These are phyloP conservation scores for Pseudotriccus pelzelni DNA, from an alignment of 2,797 vertebrate species.

Conservation along the genomic window DNA sequence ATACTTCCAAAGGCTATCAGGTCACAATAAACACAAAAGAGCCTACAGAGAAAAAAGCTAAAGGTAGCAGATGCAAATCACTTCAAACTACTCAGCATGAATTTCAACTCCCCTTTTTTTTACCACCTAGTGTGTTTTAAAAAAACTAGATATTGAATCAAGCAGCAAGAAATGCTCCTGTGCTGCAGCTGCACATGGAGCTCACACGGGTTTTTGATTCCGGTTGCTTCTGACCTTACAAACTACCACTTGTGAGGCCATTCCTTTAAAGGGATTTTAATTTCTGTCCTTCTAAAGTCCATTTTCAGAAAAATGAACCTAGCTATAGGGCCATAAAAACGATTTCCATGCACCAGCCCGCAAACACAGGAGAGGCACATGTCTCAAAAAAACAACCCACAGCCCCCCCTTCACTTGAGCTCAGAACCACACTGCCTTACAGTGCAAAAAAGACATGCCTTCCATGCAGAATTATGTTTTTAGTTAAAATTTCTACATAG, in stretches of 20 bases:
- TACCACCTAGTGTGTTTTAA: not conserved
- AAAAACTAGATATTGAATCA: not conserved
- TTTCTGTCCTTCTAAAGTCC: not conserved
- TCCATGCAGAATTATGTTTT: not conserved
- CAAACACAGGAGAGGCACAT: not conserved
- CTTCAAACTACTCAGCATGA: constrained; percentile 5
- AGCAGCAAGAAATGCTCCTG: not conserved
- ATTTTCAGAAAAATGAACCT: not conserved
- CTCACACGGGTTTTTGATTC: not conserved
- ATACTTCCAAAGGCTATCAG: constrained; percentile 7
- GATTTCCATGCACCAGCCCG: not conserved
- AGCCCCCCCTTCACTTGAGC: not conserved
- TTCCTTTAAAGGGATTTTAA: not conserved
- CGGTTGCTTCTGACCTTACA: not conserved
- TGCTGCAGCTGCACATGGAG: not conserved
- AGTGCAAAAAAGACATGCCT: accelerated
- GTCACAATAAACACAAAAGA: not conserved
- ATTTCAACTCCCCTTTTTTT: not conserved
- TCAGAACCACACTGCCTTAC: accelerated
- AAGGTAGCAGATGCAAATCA: not conserved
- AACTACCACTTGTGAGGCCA: not conserved
- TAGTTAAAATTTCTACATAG: not conserved
- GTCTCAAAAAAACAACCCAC: not conserved
- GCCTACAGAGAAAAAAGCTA: not conserved
- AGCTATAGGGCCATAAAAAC: not conserved